Evolutionary conservation across 2,888 invertebrate species (phyloP).

Genomic region (Thymelicus lineola): DNA sequence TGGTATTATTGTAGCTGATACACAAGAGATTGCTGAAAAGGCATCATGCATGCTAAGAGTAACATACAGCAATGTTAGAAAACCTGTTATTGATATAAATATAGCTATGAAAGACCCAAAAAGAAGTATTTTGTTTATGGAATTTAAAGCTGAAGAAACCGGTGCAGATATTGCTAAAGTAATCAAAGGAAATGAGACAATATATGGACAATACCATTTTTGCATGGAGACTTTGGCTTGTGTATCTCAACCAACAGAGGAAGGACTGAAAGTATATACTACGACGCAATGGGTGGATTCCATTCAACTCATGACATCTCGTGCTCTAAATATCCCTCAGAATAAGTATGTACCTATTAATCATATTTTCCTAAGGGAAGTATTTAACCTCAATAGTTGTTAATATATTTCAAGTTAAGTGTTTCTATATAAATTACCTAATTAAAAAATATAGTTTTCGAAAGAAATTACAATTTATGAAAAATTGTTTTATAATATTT

Average conservation of each 20-base stretch:
- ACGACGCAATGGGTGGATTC: slow-evolving; percentile 87
- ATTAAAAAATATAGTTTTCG: no score
- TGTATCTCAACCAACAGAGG: slow-evolving; percentile 88
- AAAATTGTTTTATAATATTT: no score
- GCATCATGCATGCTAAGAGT: slow-evolving; percentile 84
- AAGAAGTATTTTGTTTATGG: slow-evolving; percentile 45
- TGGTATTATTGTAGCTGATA: slow-evolving; percentile 87
- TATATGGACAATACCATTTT: slow-evolving; percentile 89
- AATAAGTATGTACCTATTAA: slow-evolving; percentile 70
- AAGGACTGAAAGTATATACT: slow-evolving; percentile 88
- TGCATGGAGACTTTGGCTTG: slow-evolving; percentile 90
- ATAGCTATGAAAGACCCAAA: slow-evolving; percentile 50
- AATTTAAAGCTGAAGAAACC: slow-evolving; percentile 45
- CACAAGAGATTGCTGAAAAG: slow-evolving; percentile 78
- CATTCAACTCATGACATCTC: slow-evolving; percentile 77
- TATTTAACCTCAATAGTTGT: no score
- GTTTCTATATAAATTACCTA: no score
- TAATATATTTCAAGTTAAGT: no score
- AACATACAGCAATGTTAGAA: slow-evolving; percentile 62
- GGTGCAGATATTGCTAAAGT: slow-evolving; percentile 70
- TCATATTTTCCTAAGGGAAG: neutral
- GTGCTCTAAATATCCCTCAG: slow-evolving; percentile 78
- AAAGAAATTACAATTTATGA: no score
- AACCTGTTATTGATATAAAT: slow-evolving; percentile 56
- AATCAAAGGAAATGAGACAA: slow-evolving; percentile 83